These are phyloP conservation scores for Norana najaformis DNA, from an alignment of 2,888 invertebrate genomes.

Conservation along the genomic window DNA sequence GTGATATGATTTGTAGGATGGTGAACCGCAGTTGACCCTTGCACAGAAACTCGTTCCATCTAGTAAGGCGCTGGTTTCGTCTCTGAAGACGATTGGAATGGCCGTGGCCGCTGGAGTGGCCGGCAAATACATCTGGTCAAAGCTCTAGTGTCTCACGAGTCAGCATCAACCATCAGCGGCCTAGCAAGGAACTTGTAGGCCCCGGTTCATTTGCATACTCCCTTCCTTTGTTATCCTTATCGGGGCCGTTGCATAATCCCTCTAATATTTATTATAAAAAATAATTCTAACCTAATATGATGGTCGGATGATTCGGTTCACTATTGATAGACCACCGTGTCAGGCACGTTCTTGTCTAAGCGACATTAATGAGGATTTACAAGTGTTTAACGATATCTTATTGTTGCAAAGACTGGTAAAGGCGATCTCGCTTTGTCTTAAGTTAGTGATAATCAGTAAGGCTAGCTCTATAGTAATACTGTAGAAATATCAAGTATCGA, in stretches of 20 bases:
- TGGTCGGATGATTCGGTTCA: too few species aligned
- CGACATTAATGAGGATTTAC: too few species aligned
- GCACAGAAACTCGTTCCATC: neutral
- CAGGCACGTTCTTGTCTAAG: too few species aligned
- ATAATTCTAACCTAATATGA: too few species aligned
- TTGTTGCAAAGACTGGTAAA: too few species aligned
- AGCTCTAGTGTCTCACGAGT: neutral
- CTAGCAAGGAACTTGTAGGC: neutral
- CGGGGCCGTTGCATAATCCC: too few species aligned
- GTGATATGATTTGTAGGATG: neutral
- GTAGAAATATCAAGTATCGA: too few species aligned
- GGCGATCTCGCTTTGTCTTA: too few species aligned
- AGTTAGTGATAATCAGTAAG: too few species aligned
- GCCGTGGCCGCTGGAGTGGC: slow-evolving; percentile 5
- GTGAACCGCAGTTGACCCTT: neutral
- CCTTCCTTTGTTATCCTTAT: neutral
- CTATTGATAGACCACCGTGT: too few species aligned
- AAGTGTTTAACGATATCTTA: too few species aligned
- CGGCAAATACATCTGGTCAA: neutral
- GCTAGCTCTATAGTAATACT: too few species aligned
- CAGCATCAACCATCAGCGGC: neutral
- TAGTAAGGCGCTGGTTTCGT: neutral
- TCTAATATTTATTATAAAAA: neutral
- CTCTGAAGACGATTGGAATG: neutral
- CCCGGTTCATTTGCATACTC: neutral